These are phyloP conservation scores for Promerops cafer DNA, from an alignment of 2,113 vertebrate species.

Conservation along the genomic window DNA sequence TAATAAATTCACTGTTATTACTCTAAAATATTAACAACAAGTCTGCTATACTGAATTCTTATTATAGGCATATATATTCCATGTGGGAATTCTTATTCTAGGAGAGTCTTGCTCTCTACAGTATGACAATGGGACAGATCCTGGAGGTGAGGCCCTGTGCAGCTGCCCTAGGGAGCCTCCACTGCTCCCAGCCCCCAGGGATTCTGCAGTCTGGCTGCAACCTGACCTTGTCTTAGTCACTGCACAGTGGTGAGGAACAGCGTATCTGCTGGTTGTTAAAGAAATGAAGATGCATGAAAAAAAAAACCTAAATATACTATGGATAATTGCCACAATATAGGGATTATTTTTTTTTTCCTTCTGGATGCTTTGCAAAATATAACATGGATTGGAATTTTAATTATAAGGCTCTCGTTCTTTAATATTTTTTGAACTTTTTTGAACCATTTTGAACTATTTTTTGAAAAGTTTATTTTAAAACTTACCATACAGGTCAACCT, in stretches of 20 bases:
- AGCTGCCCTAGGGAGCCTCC: background rate
- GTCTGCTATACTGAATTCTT: background rate
- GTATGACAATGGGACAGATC: rapidly evolving
- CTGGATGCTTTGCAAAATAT: background rate
- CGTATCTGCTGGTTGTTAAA: background rate
- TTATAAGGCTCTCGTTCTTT: background rate
- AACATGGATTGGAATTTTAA: background rate
- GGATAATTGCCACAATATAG: background rate
- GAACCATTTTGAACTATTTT: too few species aligned
- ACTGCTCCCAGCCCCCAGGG: rapidly evolving
- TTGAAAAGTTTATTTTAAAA: background rate
- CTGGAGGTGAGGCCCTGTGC: background rate
- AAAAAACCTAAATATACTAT: rapidly evolving
- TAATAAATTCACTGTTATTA: background rate
- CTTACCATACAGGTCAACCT: background rate
- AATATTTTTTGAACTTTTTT: background rate
- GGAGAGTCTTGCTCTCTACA: background rate
- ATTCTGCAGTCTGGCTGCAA: background rate
- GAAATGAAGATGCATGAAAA: background rate
- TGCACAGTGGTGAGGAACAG: background rate
- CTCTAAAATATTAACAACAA: background rate
- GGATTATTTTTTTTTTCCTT: background rate
- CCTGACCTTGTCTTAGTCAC: background rate
- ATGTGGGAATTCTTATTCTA: background rate
- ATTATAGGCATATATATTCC: background rate